Percentiles rank a stretch among this genome's conserved stretches.
Conservation (phyloP, 2,888 invertebrate genomes). For the Cheilosia impressa region DNA sequence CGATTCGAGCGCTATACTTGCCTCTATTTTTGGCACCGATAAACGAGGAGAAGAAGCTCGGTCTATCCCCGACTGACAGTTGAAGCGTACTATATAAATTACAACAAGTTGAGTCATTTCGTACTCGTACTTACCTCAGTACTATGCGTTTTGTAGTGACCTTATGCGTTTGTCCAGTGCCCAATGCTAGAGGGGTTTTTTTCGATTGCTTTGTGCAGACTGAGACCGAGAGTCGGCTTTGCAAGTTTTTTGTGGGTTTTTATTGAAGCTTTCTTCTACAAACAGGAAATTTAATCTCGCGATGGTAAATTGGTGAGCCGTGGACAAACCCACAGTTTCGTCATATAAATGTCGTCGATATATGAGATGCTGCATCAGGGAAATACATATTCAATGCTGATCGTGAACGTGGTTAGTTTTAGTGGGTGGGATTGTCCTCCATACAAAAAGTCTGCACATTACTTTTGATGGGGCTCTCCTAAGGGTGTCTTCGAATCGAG, state of each 20-base stretch:
- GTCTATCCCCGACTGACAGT: background rate
- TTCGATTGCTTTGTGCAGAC: too few relatives aligned
- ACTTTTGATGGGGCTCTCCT: too few relatives aligned
- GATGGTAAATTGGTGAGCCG: background rate
- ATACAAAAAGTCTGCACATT: too few relatives aligned
- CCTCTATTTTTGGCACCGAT: background rate
- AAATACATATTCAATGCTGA: too few relatives aligned
- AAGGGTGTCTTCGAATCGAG: too few relatives aligned
- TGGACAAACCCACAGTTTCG: too few relatives aligned
- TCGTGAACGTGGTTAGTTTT: too few relatives aligned
- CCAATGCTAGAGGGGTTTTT: constrained; percentile 15
- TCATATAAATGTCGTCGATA: too few relatives aligned
- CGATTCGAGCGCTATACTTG: constrained; percentile 18
- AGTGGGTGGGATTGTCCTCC: too few relatives aligned
- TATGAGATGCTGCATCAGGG: too few relatives aligned
- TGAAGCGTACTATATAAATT: background rate
- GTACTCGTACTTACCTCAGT: background rate
- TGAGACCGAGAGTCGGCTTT: background rate
- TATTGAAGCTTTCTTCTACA: constrained; percentile 6
- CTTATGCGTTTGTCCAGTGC: background rate
- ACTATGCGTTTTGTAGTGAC: background rate
- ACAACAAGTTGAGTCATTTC: constrained; percentile 13
- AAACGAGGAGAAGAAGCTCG: background rate
- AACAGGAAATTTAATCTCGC: background rate
- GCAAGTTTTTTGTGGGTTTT: background rate